These are phyloP conservation scores for Centruroides vittatus DNA, from an alignment of 1,140 invertebrate genomes.

Conservation along the genomic window DNA sequence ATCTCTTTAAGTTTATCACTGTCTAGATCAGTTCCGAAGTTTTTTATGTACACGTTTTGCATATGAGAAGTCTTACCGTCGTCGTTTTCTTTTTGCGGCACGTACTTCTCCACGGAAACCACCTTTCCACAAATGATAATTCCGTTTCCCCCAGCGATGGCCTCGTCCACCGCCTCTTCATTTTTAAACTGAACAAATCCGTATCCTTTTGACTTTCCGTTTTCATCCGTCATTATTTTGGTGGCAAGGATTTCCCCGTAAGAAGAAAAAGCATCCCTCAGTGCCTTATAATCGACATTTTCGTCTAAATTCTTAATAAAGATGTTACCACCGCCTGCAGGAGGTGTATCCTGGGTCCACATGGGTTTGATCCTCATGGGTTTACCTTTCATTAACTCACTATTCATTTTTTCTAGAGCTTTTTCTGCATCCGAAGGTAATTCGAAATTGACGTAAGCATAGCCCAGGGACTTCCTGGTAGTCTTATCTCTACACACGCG, in stretches of 20 bases:
- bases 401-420: constrained; percentile 98
- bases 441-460: constrained; percentile 99
- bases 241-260: constrained; percentile 98
- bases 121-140: constrained; percentile 86
- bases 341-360: constrained; percentile 98
- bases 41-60: constrained; percentile 98
- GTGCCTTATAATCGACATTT: constrained; percentile 95
- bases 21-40: constrained; percentile 87
- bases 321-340: constrained; percentile 94
- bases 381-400: constrained; percentile 89
- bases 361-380: constrained; percentile 83
- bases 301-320: constrained; percentile 99
- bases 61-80: constrained; percentile 94
- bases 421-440: constrained; percentile 95
- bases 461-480: constrained; percentile 87
- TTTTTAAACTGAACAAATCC: constrained; percentile 99
- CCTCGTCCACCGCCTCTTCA: constrained; percentile 92
- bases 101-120: constrained; percentile 93
- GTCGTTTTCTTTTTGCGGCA: constrained; percentile 89
- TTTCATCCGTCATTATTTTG: constrained; percentile 96
- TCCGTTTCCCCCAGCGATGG: constrained; percentile 59
- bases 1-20: constrained; percentile 75
- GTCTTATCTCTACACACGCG: constrained; percentile 94
- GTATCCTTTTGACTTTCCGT: constrained; percentile 89
- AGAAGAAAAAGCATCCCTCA: constrained; percentile 98